These are phyloP conservation scores for Lagodon rhomboides DNA, from an alignment of 2,797 vertebrate species.

Conservation along the genomic window DNA sequence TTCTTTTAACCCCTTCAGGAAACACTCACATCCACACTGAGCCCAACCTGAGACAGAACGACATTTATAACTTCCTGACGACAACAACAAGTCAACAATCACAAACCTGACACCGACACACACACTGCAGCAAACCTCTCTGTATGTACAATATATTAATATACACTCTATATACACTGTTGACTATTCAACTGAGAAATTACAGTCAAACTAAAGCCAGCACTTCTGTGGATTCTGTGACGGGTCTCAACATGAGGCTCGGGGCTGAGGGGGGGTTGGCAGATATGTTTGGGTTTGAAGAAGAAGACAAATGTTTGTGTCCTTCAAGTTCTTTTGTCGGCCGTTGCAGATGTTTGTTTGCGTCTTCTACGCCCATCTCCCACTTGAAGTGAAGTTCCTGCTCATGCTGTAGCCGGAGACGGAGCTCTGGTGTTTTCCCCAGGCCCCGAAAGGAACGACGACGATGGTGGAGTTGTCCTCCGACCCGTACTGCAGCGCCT, in stretches of 20 bases:
- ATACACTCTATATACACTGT: slow-evolving; percentile 43
- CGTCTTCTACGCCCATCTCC: slow-evolving; percentile 90
- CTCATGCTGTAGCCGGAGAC: slow-evolving; percentile 92
- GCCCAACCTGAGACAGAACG: too few relatives aligned
- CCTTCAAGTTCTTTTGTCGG: neutral
- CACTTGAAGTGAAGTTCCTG: slow-evolving; percentile 91
- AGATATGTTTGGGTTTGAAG: neutral
- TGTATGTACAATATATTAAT: slow-evolving; percentile 46
- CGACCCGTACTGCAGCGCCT: slow-evolving; percentile 94
- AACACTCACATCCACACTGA: too few relatives aligned
- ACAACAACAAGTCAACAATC: neutral
- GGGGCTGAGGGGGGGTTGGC: neutral
- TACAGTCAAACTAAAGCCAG: neutral
- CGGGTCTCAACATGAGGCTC: too few relatives aligned
- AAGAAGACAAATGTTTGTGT: neutral
- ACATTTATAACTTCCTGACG: too few relatives aligned
- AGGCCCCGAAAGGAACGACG: slow-evolving; percentile 92
- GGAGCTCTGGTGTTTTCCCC: slow-evolving; percentile 91
- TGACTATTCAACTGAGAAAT: too few relatives aligned
- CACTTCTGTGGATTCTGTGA: too few relatives aligned
- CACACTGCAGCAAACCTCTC: neutral
- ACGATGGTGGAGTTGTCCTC: slow-evolving; percentile 94
- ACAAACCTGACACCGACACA: neutral
- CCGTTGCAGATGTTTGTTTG: neutral
- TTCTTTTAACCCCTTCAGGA: too few relatives aligned